Evolutionary conservation across 2,113 vertebrate genomes (phyloP).

Genomic region (Cheirogaleus medius): DNA sequence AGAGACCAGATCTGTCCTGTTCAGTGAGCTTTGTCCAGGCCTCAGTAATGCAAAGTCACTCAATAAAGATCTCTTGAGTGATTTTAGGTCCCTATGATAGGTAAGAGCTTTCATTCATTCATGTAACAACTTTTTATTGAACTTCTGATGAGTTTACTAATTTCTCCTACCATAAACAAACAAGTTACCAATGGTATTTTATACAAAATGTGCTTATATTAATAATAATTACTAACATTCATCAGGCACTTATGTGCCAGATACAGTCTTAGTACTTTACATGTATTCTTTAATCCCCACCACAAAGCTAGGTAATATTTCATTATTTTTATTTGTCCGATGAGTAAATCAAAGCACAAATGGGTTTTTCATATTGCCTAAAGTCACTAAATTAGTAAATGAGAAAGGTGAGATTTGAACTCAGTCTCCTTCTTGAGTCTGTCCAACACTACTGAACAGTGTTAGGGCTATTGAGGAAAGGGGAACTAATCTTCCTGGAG

Average conservation of each 20-base stretch:
- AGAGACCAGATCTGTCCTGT: background rate
- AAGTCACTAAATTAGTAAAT: background rate
- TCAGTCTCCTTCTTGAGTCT: background rate
- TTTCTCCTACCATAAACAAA: background rate
- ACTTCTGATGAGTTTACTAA: background rate
- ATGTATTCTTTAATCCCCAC: background rate
- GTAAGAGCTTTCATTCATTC: background rate
- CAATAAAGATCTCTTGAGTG: background rate
- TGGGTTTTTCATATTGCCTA: background rate
- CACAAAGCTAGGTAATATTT: background rate
- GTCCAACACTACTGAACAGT: background rate
- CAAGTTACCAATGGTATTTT: background rate
- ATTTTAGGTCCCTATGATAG: background rate
- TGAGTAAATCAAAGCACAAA: background rate
- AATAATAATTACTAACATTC: background rate
- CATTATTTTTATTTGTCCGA: background rate
- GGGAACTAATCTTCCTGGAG: background rate
- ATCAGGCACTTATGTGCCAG: background rate
- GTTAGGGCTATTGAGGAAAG: background rate
- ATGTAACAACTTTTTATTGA: background rate
- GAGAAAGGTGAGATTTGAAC: background rate
- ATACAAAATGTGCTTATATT: background rate
- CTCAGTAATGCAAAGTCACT: background rate
- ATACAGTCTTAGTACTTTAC: background rate
- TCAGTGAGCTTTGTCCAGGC: background rate